Evolutionary conservation across 2,797 vertebrate genomes (phyloP), one percentile per base, ranked within the genome.

Genomic region (Coilia nasus): DNA sequence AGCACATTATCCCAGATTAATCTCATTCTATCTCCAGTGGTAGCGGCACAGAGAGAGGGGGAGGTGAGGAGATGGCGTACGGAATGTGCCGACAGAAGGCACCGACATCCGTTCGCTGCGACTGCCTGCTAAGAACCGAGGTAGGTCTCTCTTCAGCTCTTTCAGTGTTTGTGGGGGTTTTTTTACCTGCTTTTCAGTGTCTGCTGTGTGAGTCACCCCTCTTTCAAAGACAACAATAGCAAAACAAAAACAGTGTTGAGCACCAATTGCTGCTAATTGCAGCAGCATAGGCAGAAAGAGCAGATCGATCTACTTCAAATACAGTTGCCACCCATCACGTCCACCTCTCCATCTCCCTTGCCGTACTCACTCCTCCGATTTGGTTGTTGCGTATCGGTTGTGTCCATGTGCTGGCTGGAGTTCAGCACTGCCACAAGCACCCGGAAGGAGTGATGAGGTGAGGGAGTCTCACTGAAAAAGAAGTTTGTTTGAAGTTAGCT

Each of bases 31-130:
- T 78, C 31, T 78, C 71, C 71, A 78, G 31, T 11, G 35, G 31
- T 78, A 41, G 71, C 41, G 71, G 71, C 35, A 21, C 31, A 78
- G 17, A 21, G 1, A 54, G 50, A 54, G 50, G 60, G 28, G 89
- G 59, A 89, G 91, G 92, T 92, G 94, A 92, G 94, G 93, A 87
- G 95, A 97, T 96, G 97, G 96, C 92, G 93, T 92, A 94, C 89
- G 94, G 91, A 93, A 94, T 95, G 92, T 94, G 90, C 91, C 93
- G 92, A 91, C 93, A 90, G 88, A 88, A 94, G 90, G 91, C 91
- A 90, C 91, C 94, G 93, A 88, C 90, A 87, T 90, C 81, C 84
- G 54, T 87, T 3, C 87, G 44, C 89, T 90, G 87, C 82, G 54
- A 81, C 87, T 85, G 89, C 91, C 89, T 86, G 88, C 89, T 87